Evolutionary conservation across 1,140 invertebrate species (phyloP), one percentile per base, ranked within the genome.

Genomic region (Vanessa atalanta): DNA sequence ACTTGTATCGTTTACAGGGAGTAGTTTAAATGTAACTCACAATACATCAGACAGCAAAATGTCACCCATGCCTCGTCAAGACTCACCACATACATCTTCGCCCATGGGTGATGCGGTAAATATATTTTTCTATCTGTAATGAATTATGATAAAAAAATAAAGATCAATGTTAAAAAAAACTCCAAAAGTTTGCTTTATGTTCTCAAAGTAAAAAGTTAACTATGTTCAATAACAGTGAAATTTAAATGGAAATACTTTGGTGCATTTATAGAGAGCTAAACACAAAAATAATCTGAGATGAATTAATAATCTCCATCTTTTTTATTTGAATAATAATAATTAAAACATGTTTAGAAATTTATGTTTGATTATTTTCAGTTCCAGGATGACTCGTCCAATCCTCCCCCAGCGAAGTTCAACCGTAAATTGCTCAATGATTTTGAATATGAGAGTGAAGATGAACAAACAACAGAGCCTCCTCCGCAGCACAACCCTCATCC

Each of bases 401-500:
- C 79, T 0, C 79, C 81, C 0, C 78, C 77, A 13, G 83, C 87
- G 9, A 93, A 93, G 68, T 93, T 93, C 78, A 93, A 93, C 71
- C 79, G 91, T 15, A 90, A 93, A 43, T 78, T 93, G 43, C 81
- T 93, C 15, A 93, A 93, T 43, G 93, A 93, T 79, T 93, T 93
- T 75, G 93, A 93, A 73, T 93, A 93, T 77, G 93, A 93, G 69
- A 93, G 93, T 65, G 93, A 93, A 65, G 93, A 93, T 31, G 93
- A 93, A 2, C 71, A 75, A 60, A 70, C 53, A 14, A 75, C 70
- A 12, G 80, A 83, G 6, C 76, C 79, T 1, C 75, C 77, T 76
- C 79, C 31, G 64, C 12, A 75, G 8, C 50, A 80, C 75, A 16
- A 48, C 71, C 23, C 78, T 79, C 73, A 61, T 66, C 31, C 71